Evolutionary conservation across 1,140 invertebrate species (phyloP).

Genomic region (Helicoverpa armigera): DNA sequence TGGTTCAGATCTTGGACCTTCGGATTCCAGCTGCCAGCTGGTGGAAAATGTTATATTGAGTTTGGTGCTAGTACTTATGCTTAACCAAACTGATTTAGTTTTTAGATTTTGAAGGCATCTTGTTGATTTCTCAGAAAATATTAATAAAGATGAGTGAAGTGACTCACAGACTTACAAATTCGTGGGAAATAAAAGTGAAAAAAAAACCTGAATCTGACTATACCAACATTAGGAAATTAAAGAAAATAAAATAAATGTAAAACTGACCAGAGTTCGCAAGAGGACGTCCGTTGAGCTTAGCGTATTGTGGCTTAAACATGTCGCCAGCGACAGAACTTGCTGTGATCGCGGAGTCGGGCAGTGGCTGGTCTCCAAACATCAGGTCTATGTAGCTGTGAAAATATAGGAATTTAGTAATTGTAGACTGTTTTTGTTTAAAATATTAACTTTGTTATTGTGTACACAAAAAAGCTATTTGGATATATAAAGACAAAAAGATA

Average conservation of each 20-base stretch:
- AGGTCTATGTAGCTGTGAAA: slow-evolving; percentile 85
- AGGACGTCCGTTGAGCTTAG: slow-evolving; percentile 81
- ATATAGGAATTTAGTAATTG: background rate
- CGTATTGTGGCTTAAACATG: slow-evolving; percentile 84
- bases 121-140: no score
- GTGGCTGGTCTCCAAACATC: slow-evolving; percentile 84
- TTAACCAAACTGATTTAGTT: no score
- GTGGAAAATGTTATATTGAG: no score
- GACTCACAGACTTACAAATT: no score
- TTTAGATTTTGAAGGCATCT: no score
- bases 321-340: slow-evolving; percentile 87
- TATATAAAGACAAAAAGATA: no score
- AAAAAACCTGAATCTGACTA: background rate
- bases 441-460: no score
- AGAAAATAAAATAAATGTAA: background rate
- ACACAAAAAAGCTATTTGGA: no score
- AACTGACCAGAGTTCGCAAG: slow-evolving; percentile 66
- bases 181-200: no score
- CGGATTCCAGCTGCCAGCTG: slow-evolving; percentile 90
- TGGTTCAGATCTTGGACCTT: slow-evolving; percentile 87
- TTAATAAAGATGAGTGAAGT: background rate
- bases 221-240: no score
- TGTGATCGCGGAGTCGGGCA: slow-evolving; percentile 87
- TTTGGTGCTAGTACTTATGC: no score
- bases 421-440: no score